These are phyloP conservation scores for Sminthopsis crassicaudata DNA, from an alignment of 2,113 vertebrate genomes.

Conservation along the genomic window DNA sequence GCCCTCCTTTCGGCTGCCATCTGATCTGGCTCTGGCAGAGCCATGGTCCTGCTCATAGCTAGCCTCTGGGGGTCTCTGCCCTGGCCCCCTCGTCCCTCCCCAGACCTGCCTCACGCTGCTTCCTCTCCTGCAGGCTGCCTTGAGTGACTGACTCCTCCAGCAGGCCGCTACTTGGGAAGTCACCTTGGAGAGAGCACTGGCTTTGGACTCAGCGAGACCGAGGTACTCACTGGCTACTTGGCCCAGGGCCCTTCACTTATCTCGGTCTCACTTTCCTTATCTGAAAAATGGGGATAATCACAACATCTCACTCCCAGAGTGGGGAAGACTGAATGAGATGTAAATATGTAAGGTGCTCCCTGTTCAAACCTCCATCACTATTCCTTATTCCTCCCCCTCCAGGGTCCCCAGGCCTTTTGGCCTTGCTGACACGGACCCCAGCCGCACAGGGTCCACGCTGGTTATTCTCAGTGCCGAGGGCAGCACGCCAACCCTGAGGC, in stretches of 20 bases:
- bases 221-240: not conserved
- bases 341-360: not conserved
- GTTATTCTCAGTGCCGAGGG: not conserved
- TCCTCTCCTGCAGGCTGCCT: not conserved
- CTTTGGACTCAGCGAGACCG: not conserved
- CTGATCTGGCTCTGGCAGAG: too few relatives aligned
- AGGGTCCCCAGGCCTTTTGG: not conserved
- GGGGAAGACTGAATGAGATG: too few relatives aligned
- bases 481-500: not conserved
- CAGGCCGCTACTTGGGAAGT: not conserved
- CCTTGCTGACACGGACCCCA: too few relatives aligned
- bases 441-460: too few relatives aligned
- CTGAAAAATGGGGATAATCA: not conserved
- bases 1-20: too few relatives aligned
- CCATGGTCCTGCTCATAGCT: too few relatives aligned
- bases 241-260: not conserved
- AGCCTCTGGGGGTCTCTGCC: too few relatives aligned
- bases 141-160: not conserved
- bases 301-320: not conserved
- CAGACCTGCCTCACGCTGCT: too few relatives aligned
- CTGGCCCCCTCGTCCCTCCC: too few relatives aligned
- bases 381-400: too few relatives aligned
- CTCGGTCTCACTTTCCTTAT: not conserved
- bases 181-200: not conserved
- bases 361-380: not conserved